Evolutionary conservation across 1,140 invertebrate genomes (phyloP).

Genomic region (Solen grandis): DNA sequence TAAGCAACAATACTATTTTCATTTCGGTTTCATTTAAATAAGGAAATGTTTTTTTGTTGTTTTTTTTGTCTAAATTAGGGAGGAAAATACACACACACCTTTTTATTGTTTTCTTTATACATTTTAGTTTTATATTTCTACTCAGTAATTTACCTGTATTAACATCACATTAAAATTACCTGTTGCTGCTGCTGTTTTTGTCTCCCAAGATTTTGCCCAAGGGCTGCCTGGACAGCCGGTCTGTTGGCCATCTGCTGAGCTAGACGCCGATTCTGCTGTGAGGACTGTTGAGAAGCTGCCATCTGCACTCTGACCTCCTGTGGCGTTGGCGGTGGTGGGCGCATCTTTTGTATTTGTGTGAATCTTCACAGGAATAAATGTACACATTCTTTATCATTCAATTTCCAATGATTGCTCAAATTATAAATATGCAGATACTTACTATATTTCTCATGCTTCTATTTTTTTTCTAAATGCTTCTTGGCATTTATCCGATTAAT

Average conservation of each 20-base stretch:
- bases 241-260: constrained; percentile 83
- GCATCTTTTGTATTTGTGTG: constrained; percentile 73
- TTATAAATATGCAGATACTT: constrained; percentile 33
- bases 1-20: too few species aligned
- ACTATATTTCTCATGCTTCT: too few species aligned
- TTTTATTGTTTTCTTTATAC: too few species aligned
- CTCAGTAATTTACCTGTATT: too few species aligned
- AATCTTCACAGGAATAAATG: constrained; percentile 69
- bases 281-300: constrained; percentile 78
- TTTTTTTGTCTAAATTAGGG: too few species aligned
- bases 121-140: too few species aligned
- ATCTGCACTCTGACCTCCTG: constrained; percentile 75
- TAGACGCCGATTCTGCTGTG: constrained; percentile 80
- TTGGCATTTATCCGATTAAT: too few species aligned
- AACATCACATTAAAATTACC: neutral
- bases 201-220: constrained; percentile 78
- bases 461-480: too few species aligned
- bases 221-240: constrained; percentile 81
- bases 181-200: constrained; percentile 54
- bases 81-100: too few species aligned
- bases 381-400: neutral
- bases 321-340: constrained; percentile 60
- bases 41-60: too few species aligned
- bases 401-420: too few species aligned
- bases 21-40: too few species aligned